Evolutionary conservation across 1,140 invertebrate genomes (phyloP).

Genomic region (Uloborus diversus): DNA sequence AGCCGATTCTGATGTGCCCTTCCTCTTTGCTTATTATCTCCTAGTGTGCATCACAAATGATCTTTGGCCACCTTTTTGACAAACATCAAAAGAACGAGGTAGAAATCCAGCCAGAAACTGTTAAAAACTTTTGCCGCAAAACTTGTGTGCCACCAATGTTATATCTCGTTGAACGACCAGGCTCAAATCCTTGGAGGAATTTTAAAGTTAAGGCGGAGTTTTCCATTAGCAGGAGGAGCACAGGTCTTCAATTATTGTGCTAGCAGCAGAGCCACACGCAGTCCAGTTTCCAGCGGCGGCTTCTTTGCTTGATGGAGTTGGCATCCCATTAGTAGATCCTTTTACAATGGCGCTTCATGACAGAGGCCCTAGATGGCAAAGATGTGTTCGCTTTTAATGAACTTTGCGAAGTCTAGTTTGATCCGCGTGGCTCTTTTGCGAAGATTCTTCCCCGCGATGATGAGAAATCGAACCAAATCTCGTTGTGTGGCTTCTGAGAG

Average conservation of each 20-base stretch:
- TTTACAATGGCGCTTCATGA: background rate
- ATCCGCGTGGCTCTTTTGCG: background rate
- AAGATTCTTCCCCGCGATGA: background rate
- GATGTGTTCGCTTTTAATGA: conserved; percentile 1
- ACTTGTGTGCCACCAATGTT: conserved; percentile 4
- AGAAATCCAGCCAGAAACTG: too few relatives aligned
- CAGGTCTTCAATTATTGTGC: background rate
- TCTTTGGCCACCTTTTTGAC: too few relatives aligned
- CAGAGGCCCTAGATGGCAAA: background rate
- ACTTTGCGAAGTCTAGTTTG: background rate
- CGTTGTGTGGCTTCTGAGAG: background rate
- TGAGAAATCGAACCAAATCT: background rate
- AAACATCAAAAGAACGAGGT: background rate
- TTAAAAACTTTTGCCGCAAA: too few relatives aligned
- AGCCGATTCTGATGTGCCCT: too few relatives aligned
- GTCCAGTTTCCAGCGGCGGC: conserved; percentile 10
- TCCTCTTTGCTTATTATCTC: too few relatives aligned
- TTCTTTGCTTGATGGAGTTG: conserved; percentile 16
- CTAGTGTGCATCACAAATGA: too few relatives aligned
- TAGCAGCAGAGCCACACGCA: background rate
- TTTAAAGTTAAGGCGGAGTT: conserved; percentile 21
- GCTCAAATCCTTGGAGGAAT: conserved; percentile 31
- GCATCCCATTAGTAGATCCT: conserved; percentile 33
- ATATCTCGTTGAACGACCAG: too few relatives aligned
- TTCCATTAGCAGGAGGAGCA: conserved; percentile 27